These are phyloP conservation scores for Capitella teleta DNA, from an alignment of 1,140 invertebrate genomes.

Conservation along the genomic window DNA sequence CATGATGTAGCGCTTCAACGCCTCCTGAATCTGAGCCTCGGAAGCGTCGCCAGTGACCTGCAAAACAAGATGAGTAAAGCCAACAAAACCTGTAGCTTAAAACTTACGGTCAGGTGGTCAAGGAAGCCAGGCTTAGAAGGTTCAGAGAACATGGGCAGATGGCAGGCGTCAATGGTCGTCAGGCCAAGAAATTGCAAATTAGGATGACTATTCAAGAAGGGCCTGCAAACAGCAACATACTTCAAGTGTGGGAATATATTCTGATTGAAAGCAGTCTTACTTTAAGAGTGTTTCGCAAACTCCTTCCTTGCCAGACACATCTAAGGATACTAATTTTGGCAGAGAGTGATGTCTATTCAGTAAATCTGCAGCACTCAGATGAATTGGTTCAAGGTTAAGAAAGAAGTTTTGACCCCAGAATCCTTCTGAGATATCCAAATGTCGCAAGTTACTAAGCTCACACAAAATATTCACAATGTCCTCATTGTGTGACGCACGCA, in stretches of 20 bases:
- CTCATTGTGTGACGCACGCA: constrained; percentile 44
- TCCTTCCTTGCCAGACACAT: constrained; percentile 57
- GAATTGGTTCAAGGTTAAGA: constrained; percentile 40
- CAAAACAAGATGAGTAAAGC: constrained; percentile 12
- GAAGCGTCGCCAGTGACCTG: constrained; percentile 55
- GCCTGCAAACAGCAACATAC: constrained; percentile 14
- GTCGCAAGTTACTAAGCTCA: constrained; percentile 50
- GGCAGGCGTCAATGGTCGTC: constrained; percentile 52
- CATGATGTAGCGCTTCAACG: constrained; percentile 51
- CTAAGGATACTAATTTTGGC: constrained; percentile 53
- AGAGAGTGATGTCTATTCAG: constrained; percentile 46
- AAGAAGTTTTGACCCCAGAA: constrained; percentile 30
- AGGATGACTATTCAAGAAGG: constrained; percentile 25
- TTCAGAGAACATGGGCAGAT: constrained; percentile 46
- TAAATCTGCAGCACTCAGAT: constrained; percentile 45
- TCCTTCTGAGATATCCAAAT: constrained; percentile 57
- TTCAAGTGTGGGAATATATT: not conserved
- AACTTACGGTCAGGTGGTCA: constrained; percentile 27
- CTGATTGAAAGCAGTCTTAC: constrained; percentile 14
- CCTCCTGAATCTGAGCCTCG: constrained; percentile 54
- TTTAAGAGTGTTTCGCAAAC: constrained; percentile 46
- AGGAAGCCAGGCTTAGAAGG: constrained; percentile 19
- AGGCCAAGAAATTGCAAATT: constrained; percentile 52
- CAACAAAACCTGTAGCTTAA: not conserved
- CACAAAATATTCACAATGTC: constrained; percentile 47